Evolutionary conservation across 2,113 vertebrate genomes (phyloP), one percentile per base, ranked within the genome.

Genomic region (Corythoichthys intestinalis): DNA sequence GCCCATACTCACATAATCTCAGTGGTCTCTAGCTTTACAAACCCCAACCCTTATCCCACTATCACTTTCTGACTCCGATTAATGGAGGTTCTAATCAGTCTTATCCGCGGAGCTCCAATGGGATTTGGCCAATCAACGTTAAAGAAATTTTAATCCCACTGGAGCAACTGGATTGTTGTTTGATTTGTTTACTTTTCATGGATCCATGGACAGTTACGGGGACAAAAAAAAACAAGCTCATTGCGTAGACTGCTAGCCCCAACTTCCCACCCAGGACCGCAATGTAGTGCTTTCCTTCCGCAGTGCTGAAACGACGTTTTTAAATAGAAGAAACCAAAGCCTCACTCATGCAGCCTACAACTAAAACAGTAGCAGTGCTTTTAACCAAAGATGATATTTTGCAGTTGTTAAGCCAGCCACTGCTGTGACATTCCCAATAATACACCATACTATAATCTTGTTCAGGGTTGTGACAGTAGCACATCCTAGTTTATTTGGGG

Each of bases 221-320:
- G 81, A 67, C 82, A 52, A 79, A 71, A 69, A 75, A 52, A 81
- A 72, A 67, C 74, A 69, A 66, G 62, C 72, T 74, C 50, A 28
- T 20, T 71, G 34, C 8, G 65, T 81, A 79, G 84, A 77, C 77
- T 82, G 84, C 89, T 83, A 87, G 86, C 82, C 85, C 74, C 49
- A 56, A 46, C 76, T 67, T 75, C 65, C 80, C 66, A 61, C 92
- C 88, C 92, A 85, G 83, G 91, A 86, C 92, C 92, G 92, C 91
- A 90, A 88, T 87, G 50, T 91, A 94, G 94, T 96, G 94, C 95
- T 95, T 97, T 96, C 61, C 96, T 95, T 95, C 95, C 95, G 92
- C 93, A 93, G 94, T 94, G 94, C 93, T 93, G 82, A 89, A 81
- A 73, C 75, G 50, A 77, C 73, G 65, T 65, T 28, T 74, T 28